These are phyloP conservation scores for Ladona fulva DNA, from an alignment of 1,140 invertebrate species.

Conservation along the genomic window DNA sequence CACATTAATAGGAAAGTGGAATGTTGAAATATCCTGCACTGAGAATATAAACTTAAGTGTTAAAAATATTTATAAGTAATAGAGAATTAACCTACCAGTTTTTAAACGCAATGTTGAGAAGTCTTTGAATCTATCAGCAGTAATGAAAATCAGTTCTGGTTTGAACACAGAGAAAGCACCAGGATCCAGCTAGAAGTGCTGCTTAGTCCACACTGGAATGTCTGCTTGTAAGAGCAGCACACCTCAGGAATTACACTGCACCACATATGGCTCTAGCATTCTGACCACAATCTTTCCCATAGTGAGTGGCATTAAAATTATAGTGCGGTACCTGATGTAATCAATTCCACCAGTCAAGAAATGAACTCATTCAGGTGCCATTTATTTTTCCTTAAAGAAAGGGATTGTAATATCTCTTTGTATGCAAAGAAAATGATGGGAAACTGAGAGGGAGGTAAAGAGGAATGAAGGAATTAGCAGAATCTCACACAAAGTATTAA, in stretches of 20 bases:
- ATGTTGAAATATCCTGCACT: not conserved
- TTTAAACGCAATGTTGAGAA: not conserved
- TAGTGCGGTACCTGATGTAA: not conserved
- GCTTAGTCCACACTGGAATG: not conserved
- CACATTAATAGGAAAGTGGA: not conserved
- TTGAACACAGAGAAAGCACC: not conserved
- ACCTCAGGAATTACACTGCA: not conserved
- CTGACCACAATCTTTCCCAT: constrained; percentile 2
- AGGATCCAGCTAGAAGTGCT: not conserved
- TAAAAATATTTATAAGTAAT: not conserved
- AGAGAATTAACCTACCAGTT: not conserved
- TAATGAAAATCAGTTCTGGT: not conserved
- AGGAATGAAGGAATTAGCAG: not conserved
- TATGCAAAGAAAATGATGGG: not conserved
- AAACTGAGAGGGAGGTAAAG: not conserved
- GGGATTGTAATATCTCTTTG: not conserved
- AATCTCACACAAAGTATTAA: not conserved
- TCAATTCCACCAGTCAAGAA: not conserved
- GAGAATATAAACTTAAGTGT: not conserved
- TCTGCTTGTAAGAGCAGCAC: not conserved
- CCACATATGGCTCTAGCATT: not conserved
- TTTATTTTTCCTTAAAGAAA: not conserved
- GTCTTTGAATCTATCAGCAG: not conserved
- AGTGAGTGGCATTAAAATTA: not conserved
- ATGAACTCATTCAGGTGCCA: not conserved